Evolutionary conservation across 2,797 vertebrate species (phyloP), one percentile per base, ranked within the genome.

Genomic region (Siniperca undulata): DNA sequence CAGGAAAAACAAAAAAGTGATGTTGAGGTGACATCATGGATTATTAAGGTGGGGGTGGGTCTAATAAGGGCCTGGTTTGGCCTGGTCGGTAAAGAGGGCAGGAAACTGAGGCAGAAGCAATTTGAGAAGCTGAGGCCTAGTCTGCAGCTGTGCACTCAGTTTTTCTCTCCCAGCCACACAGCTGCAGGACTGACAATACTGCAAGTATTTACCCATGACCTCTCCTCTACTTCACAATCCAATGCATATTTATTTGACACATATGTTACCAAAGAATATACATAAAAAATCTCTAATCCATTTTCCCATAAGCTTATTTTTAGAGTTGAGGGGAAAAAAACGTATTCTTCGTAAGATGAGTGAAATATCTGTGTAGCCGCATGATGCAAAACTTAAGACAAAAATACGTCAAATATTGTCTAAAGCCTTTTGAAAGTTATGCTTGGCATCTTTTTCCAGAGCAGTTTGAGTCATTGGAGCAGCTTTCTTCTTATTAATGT

Each of bases 71-170:
- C 90, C 90, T 86, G 89, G 80, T 85, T 82, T 86, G 86, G 80
- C 92, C 86, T 72, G 81, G 81, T 74, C 76, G n/a, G 90, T 78
- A 82, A 76, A 85, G 83, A 91, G 90, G 88, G 89, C 95, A 95
- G 95, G 95, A 96, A 96, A 94, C 93, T 70, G 89, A 89, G 87
- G 90, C 88, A 91, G 85, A 91, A 93, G 94, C 93, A 95, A 95
- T 94, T 92, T 94, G 95, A 95, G 95, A 95, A 86, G 93, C 81
- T 46, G 90, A 93, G 92, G 93, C 94, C 94, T 93, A 1, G 87
- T 89, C 85, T 93, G 94, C 95, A 95, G 95, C 95, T 95, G 94
- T 94, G 92, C 91, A 84, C 78, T 92, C 83, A 72, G 75, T 86
- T 89, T 93, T 83, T 85, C 85, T 93, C 85, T 88, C 87, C 88